Conservation (phyloP, 2,888 invertebrate genomes). For the Scelioninae gen. 1 region DNA sequence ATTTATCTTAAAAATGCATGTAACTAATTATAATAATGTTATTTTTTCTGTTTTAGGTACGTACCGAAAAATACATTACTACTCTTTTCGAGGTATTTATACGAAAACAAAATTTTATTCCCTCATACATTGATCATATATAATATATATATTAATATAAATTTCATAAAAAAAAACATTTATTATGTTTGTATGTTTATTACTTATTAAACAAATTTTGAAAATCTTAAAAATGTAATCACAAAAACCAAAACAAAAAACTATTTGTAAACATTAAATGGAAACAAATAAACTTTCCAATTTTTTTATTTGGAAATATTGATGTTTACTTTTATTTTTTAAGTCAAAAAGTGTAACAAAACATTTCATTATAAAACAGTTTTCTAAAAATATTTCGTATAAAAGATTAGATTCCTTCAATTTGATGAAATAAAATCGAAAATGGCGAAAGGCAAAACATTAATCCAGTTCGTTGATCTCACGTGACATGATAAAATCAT, state of each 20-base stretch:
- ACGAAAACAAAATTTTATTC: not conserved
- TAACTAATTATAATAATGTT: conserved; percentile 33
- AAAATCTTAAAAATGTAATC: too few species aligned
- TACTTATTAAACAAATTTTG: too few species aligned
- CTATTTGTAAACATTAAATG: too few species aligned
- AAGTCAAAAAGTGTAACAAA: not conserved
- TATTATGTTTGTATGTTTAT: too few species aligned
- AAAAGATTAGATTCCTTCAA: not conserved
- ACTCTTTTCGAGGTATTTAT: conserved; percentile 25
- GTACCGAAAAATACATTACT: conserved; percentile 21
- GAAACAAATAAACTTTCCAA: too few species aligned
- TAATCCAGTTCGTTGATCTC: conserved; percentile 58
- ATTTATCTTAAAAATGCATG: conserved; percentile 34
- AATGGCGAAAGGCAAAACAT: conserved; percentile 25
- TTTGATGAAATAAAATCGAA: not conserved
- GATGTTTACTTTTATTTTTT: too few species aligned
- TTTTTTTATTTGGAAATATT: too few species aligned
- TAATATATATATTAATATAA: too few species aligned
- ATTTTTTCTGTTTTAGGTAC: conserved; percentile 64
- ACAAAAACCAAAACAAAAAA: too few species aligned
- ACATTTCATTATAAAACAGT: too few species aligned
- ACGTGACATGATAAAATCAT: conserved; percentile 61
- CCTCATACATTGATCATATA: too few species aligned
- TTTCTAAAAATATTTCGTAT: not conserved
- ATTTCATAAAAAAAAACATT: too few species aligned